Percentiles rank a stretch among this genome's conserved stretches.
Conservation (phyloP, 2,797 vertebrate species). For the Cynopterus sphinx region DNA sequence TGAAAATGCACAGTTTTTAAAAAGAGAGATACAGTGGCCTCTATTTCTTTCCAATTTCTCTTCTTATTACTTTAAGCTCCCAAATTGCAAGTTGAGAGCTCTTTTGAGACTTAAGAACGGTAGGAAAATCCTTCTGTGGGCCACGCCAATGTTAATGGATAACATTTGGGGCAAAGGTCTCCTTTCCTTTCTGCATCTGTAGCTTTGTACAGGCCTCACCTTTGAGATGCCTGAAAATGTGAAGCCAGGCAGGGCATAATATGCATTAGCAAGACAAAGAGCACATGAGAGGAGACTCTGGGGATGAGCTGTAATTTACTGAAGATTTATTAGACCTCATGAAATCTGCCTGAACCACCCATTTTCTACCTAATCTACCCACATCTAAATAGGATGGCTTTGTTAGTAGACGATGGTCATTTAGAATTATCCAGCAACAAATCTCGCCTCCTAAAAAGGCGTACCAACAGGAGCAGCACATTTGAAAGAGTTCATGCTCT, state of each 20-base stretch:
- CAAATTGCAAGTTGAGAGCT: slow-evolving; percentile 75
- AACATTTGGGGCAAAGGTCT: slow-evolving; percentile 89
- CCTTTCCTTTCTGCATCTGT: slow-evolving; percentile 92
- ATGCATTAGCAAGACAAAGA: slow-evolving; percentile 96
- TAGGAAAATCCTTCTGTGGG: slow-evolving; percentile 83
- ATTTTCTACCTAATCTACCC: slow-evolving; percentile 91
- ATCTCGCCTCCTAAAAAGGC: slow-evolving; percentile 83
- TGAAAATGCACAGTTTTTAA: not conserved
- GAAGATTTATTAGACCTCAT: slow-evolving; percentile 95
- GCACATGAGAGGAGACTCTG: slow-evolving; percentile 81
- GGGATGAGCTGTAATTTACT: slow-evolving; percentile 92
- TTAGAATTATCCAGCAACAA: slow-evolving; percentile 89
- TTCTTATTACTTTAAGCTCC: slow-evolving; percentile 56
- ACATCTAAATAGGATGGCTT: slow-evolving; percentile 85
- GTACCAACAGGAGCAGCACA: slow-evolving; percentile 46
- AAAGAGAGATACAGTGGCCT: not conserved
- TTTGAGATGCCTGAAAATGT: slow-evolving; percentile 90
- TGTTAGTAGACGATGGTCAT: slow-evolving; percentile 85
- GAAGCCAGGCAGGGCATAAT: slow-evolving; percentile 92
- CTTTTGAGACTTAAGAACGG: slow-evolving; percentile 81
- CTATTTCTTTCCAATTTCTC: not conserved
- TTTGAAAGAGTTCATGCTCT: slow-evolving; percentile 77
- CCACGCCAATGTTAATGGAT: slow-evolving; percentile 83
- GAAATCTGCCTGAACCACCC: slow-evolving; percentile 91
- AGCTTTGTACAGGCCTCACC: slow-evolving; percentile 88